phyloP scores from a whole-genome alignment of 2,888 invertebrate genomes.

The Zootermopsis nevadensis region DNA sequence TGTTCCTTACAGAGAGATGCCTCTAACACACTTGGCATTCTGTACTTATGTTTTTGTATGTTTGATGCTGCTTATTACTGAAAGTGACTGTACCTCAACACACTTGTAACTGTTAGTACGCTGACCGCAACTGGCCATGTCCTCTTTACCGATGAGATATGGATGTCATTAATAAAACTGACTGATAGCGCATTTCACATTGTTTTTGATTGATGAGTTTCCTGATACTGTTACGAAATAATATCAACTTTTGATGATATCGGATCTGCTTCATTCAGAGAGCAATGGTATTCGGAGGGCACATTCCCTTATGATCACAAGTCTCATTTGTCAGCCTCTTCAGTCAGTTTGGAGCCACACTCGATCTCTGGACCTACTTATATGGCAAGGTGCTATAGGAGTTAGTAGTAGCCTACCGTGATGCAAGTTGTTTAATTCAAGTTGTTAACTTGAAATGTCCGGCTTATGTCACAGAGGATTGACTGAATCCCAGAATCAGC shows the following conservation, averaged over 20 bases:
- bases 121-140: conserved; percentile 1
- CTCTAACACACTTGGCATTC: too few species aligned
- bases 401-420: too few species aligned
- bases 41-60: not conserved
- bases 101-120: conserved; percentile 1
- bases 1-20: too few species aligned
- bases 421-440: too few species aligned
- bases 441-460: too few species aligned
- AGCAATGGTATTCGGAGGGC: not conserved
- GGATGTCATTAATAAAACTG: conserved; percentile 38
- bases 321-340: not conserved
- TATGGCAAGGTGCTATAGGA: too few species aligned
- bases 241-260: not conserved
- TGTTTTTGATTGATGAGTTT: conserved; percentile 16
- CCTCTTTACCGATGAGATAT: conserved; percentile 31
- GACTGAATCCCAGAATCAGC: too few species aligned
- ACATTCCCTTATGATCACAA: not conserved
- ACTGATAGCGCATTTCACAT: conserved; percentile 20
- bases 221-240: conserved; percentile 6
- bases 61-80: not conserved
- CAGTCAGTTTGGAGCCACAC: not conserved
- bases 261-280: not conserved
- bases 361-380: not conserved
- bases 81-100: not conserved
- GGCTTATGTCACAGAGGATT: too few species aligned